Conservation (phyloP, 2,113 vertebrate species). For the Hippocampus abdominalis region DNA sequence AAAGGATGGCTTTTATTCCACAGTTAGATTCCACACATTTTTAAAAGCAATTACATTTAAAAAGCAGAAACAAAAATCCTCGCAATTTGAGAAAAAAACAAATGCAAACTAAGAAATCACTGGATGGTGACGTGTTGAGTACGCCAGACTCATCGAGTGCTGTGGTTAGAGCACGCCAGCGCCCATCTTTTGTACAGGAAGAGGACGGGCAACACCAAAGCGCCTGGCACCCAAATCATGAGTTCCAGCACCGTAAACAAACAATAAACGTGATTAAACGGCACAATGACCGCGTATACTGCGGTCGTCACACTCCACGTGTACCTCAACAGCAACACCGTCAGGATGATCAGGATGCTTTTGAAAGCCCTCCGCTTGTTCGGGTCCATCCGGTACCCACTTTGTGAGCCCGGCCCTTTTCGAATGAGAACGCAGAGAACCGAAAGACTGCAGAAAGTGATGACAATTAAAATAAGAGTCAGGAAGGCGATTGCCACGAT, state of each 20-base stretch:
- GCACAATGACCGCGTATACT: fast-evolving
- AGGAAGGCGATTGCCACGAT: fast-evolving
- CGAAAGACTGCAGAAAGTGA: not conserved
- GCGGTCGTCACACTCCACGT: fast-evolving
- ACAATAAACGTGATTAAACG: not conserved
- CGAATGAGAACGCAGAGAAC: conserved; percentile 3
- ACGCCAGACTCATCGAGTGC: not conserved
- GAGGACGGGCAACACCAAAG: not conserved
- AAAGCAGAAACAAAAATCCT: not conserved
- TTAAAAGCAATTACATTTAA: not conserved
- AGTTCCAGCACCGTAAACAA: fast-evolving
- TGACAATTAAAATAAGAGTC: fast-evolving
- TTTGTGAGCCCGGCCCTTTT: not conserved
- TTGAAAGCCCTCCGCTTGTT: conserved; percentile 2
- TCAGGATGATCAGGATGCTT: not conserved
- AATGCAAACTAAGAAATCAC: too few species aligned
- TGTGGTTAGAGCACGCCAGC: not conserved
- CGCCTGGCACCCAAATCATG: not conserved
- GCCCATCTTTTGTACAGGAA: not conserved
- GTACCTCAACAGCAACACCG: not conserved
- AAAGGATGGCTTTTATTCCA: not conserved
- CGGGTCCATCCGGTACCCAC: not conserved
- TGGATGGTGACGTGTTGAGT: not conserved
- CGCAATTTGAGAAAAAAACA: too few species aligned
- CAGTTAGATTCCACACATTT: not conserved